Base-by-base conservation (phyloP, 1,140 invertebrate species). In the Ips typographus region DNA sequence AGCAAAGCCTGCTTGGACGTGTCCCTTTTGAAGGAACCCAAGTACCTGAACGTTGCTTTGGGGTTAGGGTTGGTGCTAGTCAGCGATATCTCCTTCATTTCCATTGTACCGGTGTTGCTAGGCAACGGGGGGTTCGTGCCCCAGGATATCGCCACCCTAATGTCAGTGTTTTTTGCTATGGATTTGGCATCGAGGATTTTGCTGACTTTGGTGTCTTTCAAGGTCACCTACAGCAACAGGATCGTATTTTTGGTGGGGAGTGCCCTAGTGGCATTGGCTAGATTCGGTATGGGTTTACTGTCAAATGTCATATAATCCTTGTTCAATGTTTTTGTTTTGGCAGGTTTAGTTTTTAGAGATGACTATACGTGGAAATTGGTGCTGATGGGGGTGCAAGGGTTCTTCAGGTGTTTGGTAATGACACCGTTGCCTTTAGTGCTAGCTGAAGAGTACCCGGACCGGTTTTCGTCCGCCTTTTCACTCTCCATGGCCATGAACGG, bases 31-130 rank as follows among this genome's bases (percentile, higher is more conserved):
- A 78, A 77, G 56, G 72, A 76, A 44, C 63, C 71, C 1, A 68
- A 72, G 39, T 79, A 75, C 61, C 62, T 79, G 0, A 79, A 78
- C 51, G 77, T 79, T 37, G 58, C 72, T 6, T 52, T 76, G 22
- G 78, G 78, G 42, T 66, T 78, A 44, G 71, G 75, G 3, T 60
- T 79, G 8, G 53, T 56, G n/a, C 72, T 76, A 39, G 75, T 73
- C 5, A 68, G 74, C 1, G 78, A 79, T 72, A 68, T 78, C 2
- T 65, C 70, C 8, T 79, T 79, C 56, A 65, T 78, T 36, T 71
- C 75, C 2, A 70, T 79, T 6, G 68, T 77, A 43, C 77, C 77
- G 6, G 43, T 78, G 60, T 59, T 79, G 1, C 55, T 79, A 7
- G 68, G 63, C 6, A 71, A 72, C 67, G 63, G 71, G 0, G 75